A percentile compares a stretch with the other conserved stretches of the same genome.
These are phyloP conservation scores for Hoplostethus atlanticus DNA, from an alignment of 2,797 vertebrate genomes.

Conservation along the genomic window DNA sequence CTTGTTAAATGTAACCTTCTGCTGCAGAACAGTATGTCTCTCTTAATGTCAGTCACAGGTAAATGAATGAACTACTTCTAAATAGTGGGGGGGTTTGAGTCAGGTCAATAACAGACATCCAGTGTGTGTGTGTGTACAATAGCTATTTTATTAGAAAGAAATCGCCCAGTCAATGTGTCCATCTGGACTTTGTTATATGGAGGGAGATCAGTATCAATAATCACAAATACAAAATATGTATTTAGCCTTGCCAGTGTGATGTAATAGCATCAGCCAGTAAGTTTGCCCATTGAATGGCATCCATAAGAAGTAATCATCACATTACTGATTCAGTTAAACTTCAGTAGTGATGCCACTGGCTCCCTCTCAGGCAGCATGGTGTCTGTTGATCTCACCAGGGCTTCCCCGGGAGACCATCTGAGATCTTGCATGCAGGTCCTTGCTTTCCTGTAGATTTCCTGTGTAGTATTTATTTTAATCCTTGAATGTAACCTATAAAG, in stretches of 20 bases:
- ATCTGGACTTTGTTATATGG: background rate
- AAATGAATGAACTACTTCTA: conserved; percentile 16
- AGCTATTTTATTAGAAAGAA: no score
- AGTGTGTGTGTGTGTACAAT: background rate
- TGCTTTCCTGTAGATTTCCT: conserved; percentile 41
- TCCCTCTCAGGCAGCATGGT: conserved; percentile 18
- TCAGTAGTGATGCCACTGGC: conserved; percentile 30
- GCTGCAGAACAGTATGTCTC: conserved; percentile 20
- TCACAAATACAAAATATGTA: background rate
- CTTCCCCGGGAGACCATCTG: conserved; percentile 33
- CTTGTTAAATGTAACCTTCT: conserved; percentile 12
- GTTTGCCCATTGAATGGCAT: background rate
- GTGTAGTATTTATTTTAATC: conserved; percentile 41
- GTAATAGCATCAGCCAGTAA: background rate
- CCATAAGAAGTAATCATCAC: background rate
- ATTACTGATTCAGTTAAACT: conserved; percentile 16
- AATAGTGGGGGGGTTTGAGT: background rate
- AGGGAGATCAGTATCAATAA: background rate
- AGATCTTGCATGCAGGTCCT: conserved; percentile 40
- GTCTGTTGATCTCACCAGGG: conserved; percentile 36
- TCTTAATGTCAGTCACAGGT: background rate
- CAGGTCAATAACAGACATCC: background rate
- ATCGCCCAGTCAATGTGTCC: background rate
- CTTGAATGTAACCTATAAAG: conserved; percentile 39
- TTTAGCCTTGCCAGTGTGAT: conserved; percentile 2